Evolutionary conservation across 2,888 invertebrate species (phyloP), one percentile per base, ranked within the genome.

Genomic region (Eupithecia tripunctaria): DNA sequence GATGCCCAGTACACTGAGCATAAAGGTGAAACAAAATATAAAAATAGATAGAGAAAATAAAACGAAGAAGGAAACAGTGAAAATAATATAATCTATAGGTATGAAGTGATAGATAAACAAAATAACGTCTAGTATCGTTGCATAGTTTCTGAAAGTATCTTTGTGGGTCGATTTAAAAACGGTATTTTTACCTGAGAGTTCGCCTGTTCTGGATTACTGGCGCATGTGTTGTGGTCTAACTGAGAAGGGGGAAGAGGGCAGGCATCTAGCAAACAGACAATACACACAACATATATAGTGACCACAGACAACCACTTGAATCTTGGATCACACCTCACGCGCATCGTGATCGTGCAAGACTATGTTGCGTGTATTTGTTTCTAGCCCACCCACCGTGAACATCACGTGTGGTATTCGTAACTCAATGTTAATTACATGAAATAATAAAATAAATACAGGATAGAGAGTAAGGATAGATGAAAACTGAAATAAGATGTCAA

Each of bases 241-340:
- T 96, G 96, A 95, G 95, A 96, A 96, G 96, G 96, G 96, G 96
- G 96, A 96, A 96, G 96, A 96, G 96, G 96, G 97, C 97, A 97
- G 97, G 97, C 97, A 97, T 97, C 97, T 97, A 97, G 97, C 97
- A 97, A 97, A 94, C 97, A 97, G 97, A 97, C 97, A 97, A 97
- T 96, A 96, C 95, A 96, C 95, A 96, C 95, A 95, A 95, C 95
- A 95, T 95, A 95, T 94, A 95, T 94, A 94, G 94, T 94, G 94
- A 94, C 93, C 94, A 94, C 94, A 94, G 93, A 94, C 92, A 93
- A 93, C 92, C 91, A 91, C 91, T 91, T 88, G 86, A 91, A 92
- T 93, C 94, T 93, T 94, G 94, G 94, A 94, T 93, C 94, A 94
- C 94, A 94, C 93, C 84, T 93, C 94, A 94, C 94, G 88, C 89